phyloP scores from a whole-genome alignment of 2,888 invertebrate genomes.

The Byasa hedistus region DNA sequence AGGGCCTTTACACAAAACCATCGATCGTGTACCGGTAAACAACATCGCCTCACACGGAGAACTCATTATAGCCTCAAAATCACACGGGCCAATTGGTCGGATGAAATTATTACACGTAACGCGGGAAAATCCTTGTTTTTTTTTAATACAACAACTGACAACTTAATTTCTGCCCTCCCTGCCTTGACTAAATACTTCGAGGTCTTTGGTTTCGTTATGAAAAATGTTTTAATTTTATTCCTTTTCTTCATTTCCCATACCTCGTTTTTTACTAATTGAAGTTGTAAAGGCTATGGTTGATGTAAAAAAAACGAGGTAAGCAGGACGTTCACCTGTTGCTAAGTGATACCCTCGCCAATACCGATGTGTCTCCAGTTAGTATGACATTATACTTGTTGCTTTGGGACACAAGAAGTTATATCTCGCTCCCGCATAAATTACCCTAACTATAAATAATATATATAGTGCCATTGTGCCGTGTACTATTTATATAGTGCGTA shows the following conservation, averaged over 20 bases:
- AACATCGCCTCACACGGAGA: constrained; percentile 42
- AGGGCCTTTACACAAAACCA: constrained; percentile 40
- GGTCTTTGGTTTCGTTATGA: not conserved
- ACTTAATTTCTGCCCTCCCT: constrained; percentile 40
- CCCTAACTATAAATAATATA: too few species aligned
- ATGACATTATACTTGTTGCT: too few species aligned
- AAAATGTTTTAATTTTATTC: not conserved
- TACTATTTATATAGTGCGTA: too few species aligned
- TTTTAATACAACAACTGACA: constrained; percentile 46
- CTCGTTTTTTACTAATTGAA: not conserved
- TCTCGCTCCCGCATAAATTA: too few species aligned
- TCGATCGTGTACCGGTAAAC: constrained; percentile 39
- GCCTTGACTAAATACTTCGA: constrained; percentile 32
- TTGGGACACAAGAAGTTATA: too few species aligned
- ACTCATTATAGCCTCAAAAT: constrained; percentile 38
- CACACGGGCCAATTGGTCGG: constrained; percentile 50
- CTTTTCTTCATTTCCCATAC: not conserved
- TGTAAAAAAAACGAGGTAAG: too few species aligned
- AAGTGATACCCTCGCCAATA: too few species aligned
- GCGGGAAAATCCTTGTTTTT: constrained; percentile 44
- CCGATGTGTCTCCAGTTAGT: too few species aligned
- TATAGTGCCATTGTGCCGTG: too few species aligned
- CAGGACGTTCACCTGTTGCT: too few species aligned
- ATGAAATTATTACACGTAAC: constrained; percentile 57
- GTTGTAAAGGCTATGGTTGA: not conserved